Percentiles rank a stretch among this genome's conserved stretches.
phyloP scores from a whole-genome alignment of 2,888 invertebrate species.

The Conchocele bisecta region DNA sequence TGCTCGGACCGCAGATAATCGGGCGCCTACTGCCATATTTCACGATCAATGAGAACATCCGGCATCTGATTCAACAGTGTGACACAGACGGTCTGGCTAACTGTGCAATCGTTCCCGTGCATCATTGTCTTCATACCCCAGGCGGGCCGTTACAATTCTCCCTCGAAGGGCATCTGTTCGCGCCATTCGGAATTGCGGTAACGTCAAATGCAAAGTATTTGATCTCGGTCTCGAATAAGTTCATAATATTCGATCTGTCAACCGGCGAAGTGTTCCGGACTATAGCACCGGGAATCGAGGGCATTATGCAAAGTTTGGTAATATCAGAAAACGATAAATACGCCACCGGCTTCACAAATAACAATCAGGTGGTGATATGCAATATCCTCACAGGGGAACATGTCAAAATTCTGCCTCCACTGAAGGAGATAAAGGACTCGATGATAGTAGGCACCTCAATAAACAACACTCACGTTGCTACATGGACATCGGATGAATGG shows the following conservation, averaged over 20 bases:
- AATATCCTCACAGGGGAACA: slow-evolving; percentile 98
- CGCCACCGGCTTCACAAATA: slow-evolving; percentile 97
- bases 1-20: slow-evolving; percentile 97
- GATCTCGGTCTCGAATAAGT: slow-evolving; percentile 96
- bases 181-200: slow-evolving; percentile 84
- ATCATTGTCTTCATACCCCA: slow-evolving; percentile 99
- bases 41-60: slow-evolving; percentile 91
- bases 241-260: slow-evolving; percentile 98
- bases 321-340: slow-evolving; percentile 97
- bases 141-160: slow-evolving; percentile 99
- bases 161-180: slow-evolving; percentile 98
- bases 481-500: slow-evolving; percentile 78
- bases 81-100: slow-evolving; percentile 94
- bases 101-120: slow-evolving; percentile 94
- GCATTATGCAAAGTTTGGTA: slow-evolving; percentile 96
- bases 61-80: slow-evolving; percentile 94
- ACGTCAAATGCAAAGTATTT: slow-evolving; percentile 86
- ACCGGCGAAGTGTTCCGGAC: slow-evolving; percentile 97
- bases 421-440: slow-evolving; percentile 85
- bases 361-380: slow-evolving; percentile 95
- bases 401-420: slow-evolving; percentile 92
- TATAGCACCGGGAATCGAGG: slow-evolving; percentile 91
- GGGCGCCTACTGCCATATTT: slow-evolving; percentile 97
- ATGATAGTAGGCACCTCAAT: slow-evolving; percentile 76
- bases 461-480: slow-evolving; percentile 75